Evolutionary conservation across 2,113 vertebrate species (phyloP), one percentile per base, ranked within the genome.

Genomic region (Piprites chloris): DNA sequence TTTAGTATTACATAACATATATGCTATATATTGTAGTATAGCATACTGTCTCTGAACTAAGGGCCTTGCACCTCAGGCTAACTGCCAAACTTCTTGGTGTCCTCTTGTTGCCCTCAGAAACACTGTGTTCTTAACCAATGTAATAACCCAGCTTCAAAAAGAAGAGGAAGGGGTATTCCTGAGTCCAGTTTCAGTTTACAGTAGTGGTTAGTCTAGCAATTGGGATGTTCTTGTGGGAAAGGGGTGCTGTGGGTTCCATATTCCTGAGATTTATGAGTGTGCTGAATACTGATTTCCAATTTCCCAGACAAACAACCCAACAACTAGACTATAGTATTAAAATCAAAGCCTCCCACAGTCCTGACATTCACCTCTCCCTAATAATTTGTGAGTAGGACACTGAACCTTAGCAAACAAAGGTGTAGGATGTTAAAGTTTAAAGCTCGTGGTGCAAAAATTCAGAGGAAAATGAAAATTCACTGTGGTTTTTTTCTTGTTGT

Each of bases 401-500:
- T 44, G 67, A 22, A 47, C 4, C 61, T 44, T 47, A 63, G 46
- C 28, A 79, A 62, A 74, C 4, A 55, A 46, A 90, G 19, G 3
- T 24, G 12, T 83, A 65, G 80, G 30, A 30, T 55, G 5, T 14
- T 69, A 62, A 33, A 50, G 19, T 42, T 88, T 61, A 58, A 88
- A 68, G 4, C 3, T 63, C 58, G 37, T 27, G 30, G 14, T 13
- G 47, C 3, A 58, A 66, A 76, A 53, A 69, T 12, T 74, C 12
- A 37, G 47, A 63, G 9, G 16, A 83, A 76, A 93, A 71, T 41
- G 39, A 44, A 53, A 12, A 72, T 46, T 24, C 33, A 3, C 13
- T 61, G 3, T 47, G 12, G 9, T 21, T 0, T 18, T 2, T 26
- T 2, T 20, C 11, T 10, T 21, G 14, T 21, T 21, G 16, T 5